Evolutionary conservation across 2,888 invertebrate species (phyloP), one percentile per base, ranked within the genome.

Genomic region (Cataglyphis altisquamis): DNA sequence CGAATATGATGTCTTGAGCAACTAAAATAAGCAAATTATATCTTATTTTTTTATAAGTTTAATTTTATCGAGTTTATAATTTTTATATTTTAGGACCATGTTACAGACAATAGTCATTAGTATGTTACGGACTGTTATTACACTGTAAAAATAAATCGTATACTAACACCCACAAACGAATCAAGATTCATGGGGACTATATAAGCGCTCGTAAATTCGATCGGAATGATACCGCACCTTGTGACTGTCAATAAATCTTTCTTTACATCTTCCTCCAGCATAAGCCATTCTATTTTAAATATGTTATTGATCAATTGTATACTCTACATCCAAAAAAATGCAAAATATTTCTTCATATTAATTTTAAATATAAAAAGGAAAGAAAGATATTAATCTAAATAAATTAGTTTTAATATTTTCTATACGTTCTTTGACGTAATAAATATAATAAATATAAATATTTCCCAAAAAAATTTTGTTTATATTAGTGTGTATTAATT

Each of bases 1-100:
- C 8, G 89, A 91, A 32, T 90, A 91, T 1, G 90, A 91, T n/a
- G 83, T 73, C 75, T 91, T 91, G 15, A 91, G 67, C n/a, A 91
- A 84, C 90, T 90, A 70, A 6, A 86, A 86, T 12, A 6, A 39
- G 6, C 15, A 68, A 10, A 52, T 66, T 10, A 25, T 21, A 21
- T 29, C 9, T 29, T 25, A 15, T 15, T 29, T 55, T 75, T 18
- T 25, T 18, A 57, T 68, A 48, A 48, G 9, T 21, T 21, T 25
- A n/a, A 29, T 18, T 55, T 55, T 39, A 29, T 52, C 9, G 5
- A 77, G 6, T 36, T 39, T 36, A 12, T 6, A 12, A 25, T 41
- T 48, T n/a, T 15, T 21, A 2, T 5, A n/a, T 25, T 52, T 48
- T 15, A 15, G 0, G 45, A 21, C 2, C 18, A 0, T 25, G 5